Base-by-base conservation (phyloP, 37 sponge, comb jelly and placozoan species). In the Corticium candelabrum region DNA sequence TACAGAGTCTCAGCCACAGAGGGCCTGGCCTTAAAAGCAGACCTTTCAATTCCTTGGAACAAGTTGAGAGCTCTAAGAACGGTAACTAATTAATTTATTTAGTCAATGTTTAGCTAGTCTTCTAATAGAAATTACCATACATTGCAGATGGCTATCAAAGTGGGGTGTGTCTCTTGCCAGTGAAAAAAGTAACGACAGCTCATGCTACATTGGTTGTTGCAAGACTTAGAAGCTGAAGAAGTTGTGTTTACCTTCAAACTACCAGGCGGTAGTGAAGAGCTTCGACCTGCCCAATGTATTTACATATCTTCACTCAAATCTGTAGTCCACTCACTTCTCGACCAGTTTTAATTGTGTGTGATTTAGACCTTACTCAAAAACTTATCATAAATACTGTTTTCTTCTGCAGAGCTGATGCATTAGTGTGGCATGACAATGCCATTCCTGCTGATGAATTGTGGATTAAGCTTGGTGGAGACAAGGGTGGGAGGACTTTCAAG, bases 11-110 rank as follows among this genome's bases (percentile, higher is more conserved):
- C 21, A 27, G 62, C 62, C 21, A 11, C 62, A 50, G 62, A 21
- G 21, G 62, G 62, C 62, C 62, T 50, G 62, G 62, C 62, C 62
- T 50, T 50, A n/a, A 50, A 50, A 21, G 62, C 62, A 27, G 62
- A 50, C 15, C 62, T 50, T 27, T 11, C 62, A 50, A 27, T 50
- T 11, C 62, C 62, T 11, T 50, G 62, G 62, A 50, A 50, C 21
- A 50, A 50, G 21, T 21, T 50, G 62, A 11, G 62, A 21, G 21
- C 21, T 27, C 62, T 50, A 50, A 50, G 62, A n/a, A 50, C 11
- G 62, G 62, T 50, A 27, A 50, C 62, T 11, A 11, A 27, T 11
- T 21, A 50, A 50, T 27, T n/a, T n/a, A n/a, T n/a, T n/a, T n/a
- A n/a, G n/a, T n/a, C n/a, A 50, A 21, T 50, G 15, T 27, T 27